phyloP scores from a whole-genome alignment of 1,140 invertebrate species.

The Zaprionus ornatus region DNA sequence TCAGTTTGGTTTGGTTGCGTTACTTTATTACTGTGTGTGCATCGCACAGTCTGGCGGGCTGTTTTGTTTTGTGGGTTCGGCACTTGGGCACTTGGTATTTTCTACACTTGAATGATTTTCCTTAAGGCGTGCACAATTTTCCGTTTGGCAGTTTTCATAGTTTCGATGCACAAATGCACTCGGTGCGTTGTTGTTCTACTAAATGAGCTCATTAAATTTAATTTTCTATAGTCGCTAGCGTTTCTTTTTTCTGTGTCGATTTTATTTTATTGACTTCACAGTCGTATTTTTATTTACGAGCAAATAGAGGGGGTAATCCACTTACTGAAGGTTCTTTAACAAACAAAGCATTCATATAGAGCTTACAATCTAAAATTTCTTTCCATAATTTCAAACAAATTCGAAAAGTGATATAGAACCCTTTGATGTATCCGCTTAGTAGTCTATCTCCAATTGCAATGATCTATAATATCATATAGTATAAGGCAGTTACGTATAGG shows the following conservation, averaged over 20 bases:
- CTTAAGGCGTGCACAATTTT: slow-evolving; percentile 73
- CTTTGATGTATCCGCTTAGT: no score
- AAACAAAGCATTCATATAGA: background rate
- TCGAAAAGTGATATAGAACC: no score
- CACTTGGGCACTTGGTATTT: slow-evolving; percentile 40
- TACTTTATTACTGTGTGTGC: slow-evolving; percentile 36
- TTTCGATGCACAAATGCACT: slow-evolving; percentile 52
- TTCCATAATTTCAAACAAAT: background rate
- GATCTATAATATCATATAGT: background rate
- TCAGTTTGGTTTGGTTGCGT: slow-evolving; percentile 26
- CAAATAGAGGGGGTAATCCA: slow-evolving; percentile 8
- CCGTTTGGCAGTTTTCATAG: slow-evolving; percentile 51
- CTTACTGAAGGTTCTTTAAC: slow-evolving; percentile 4
- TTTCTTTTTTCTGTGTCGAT: slow-evolving; percentile 24
- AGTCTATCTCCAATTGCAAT: no score
- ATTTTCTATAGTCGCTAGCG: slow-evolving; percentile 44
- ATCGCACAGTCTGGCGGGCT: slow-evolving; percentile 25
- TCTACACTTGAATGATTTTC: slow-evolving; percentile 78
- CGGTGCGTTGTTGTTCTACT: slow-evolving; percentile 39
- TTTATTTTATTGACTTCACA: slow-evolving; percentile 25
- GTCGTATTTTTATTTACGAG: slow-evolving; percentile 18
- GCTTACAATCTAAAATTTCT: background rate
- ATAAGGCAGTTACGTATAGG: background rate
- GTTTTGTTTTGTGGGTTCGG: slow-evolving; percentile 52
- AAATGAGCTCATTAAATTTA: slow-evolving; percentile 72